Conservation (phyloP, 2,113 vertebrate genomes). For the Boleophthalmus pectinirostris region DNA sequence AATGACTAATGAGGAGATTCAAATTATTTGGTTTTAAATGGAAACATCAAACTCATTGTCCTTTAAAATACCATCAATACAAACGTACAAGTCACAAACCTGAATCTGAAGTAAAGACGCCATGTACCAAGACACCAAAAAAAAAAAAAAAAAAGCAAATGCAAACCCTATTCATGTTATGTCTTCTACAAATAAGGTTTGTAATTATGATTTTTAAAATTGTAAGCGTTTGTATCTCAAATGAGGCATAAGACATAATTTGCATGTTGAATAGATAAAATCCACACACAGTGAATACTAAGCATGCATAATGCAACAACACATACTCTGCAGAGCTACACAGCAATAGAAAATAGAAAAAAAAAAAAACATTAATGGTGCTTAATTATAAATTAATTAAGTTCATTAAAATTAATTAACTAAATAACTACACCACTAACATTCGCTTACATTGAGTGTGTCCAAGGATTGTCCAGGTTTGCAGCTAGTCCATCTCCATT, state of each 20-base stretch:
- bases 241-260: constrained; percentile 49
- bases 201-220: constrained; percentile 9
- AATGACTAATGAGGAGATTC: constrained; percentile 1
- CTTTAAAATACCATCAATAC: no score
- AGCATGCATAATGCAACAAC: neutral
- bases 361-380: neutral
- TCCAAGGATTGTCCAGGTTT: constrained; percentile 13
- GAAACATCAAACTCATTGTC: neutral
- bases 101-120: neutral
- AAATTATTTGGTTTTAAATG: neutral
- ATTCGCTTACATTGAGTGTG: constrained; percentile 42
- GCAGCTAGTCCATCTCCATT: constrained; percentile 26
- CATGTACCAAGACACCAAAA: no score
- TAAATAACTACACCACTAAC: neutral
- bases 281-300: constrained; percentile 29
- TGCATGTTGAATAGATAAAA: constrained; percentile 72
- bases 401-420: neutral
- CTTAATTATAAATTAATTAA: neutral
- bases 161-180: no score
- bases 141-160: no score
- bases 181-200: neutral
- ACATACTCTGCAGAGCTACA: no score
- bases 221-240: constrained; percentile 60
- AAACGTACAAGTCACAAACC: neutral
- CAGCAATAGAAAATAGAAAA: neutral